These are phyloP conservation scores for Columba livia DNA, from an alignment of 2,113 vertebrate genomes.

Conservation along the genomic window DNA sequence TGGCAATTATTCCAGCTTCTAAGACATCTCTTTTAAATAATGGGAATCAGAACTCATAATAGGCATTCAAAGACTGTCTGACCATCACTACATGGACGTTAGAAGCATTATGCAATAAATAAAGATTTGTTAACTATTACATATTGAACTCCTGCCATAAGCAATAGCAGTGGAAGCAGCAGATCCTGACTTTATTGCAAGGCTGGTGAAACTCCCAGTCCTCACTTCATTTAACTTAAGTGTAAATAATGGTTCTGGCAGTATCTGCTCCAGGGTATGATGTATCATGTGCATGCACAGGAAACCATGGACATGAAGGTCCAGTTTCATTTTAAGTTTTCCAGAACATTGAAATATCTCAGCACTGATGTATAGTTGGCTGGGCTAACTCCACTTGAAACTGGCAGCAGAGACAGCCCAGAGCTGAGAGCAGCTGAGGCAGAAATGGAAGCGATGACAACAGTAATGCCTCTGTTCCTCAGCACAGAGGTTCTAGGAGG, in stretches of 20 bases:
- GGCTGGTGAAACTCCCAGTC: neutral
- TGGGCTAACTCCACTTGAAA: neutral
- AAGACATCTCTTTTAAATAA: neutral
- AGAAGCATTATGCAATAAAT: neutral
- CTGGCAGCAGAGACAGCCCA: neutral
- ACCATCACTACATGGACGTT: neutral
- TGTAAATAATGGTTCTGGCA: neutral
- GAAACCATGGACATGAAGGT: neutral
- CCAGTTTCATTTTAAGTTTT: neutral
- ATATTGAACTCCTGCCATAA: neutral
- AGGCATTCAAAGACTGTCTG: neutral
- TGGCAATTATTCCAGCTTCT: neutral
- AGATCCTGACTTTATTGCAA: neutral
- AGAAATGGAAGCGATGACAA: slow-evolving; percentile 9
- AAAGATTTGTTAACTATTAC: neutral
- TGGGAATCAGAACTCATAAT: neutral
- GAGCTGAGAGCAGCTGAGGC: neutral
- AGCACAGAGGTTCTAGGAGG: slow-evolving; percentile 3
- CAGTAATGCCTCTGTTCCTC: slow-evolving; percentile 10
- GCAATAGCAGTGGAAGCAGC: neutral
- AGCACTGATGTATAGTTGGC: neutral
- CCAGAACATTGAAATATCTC: neutral
- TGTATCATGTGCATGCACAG: neutral
- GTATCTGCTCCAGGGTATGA: neutral
- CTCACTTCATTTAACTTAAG: neutral